Base-by-base conservation (phyloP, 1,140 invertebrate genomes). In the Papilio machaon region DNA sequence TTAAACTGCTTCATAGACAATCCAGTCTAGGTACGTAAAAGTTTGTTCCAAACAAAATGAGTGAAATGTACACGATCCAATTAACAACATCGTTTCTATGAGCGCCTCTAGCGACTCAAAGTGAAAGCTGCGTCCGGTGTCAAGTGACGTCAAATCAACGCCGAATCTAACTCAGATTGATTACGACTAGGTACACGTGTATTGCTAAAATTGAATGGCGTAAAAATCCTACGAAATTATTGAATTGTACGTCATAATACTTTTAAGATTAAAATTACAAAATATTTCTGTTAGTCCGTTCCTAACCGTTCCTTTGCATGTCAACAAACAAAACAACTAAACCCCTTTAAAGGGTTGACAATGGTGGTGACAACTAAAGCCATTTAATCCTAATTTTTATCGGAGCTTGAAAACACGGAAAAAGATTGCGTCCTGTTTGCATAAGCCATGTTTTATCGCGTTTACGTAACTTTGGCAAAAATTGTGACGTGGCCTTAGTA, bases 31-130 rank as follows among this genome's bases (percentile, higher is more conserved):
- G 19, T 17, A 58, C 17, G n/a, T n/a, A n/a, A 58, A 58, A 58
- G 54, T 17, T 19, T 58, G 54, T 58, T 58, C n/a, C n/a, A 8
- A 19, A 58, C 54, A 58, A 58, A 58, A 58, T 19, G 54, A 58
- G 17, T 58, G 17, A 58, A 58, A 19, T n/a, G 54, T 58, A 58
- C 54, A 58, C 54, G 7, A 58, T 58, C 54, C 54, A 58, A 58
- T 58, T 58, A 58, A 58, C 49, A 52, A 52, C 54, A 58, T 54
- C 52, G 52, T 58, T 19, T n/a, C 54, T 58, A 19, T 58, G 17
- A 58, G 54, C 54, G 54, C 54, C 54, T 19, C 54, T 58, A 58
- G 54, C 54, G 54, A 17, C 54, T 58, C 54, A 58, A 58, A 58
- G 54, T 58, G 54, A 58, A 58, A 58, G 54, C 54, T n/a, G 15